These are phyloP conservation scores for Theristicus caerulescens DNA, from an alignment of 2,113 vertebrate genomes.

Conservation along the genomic window DNA sequence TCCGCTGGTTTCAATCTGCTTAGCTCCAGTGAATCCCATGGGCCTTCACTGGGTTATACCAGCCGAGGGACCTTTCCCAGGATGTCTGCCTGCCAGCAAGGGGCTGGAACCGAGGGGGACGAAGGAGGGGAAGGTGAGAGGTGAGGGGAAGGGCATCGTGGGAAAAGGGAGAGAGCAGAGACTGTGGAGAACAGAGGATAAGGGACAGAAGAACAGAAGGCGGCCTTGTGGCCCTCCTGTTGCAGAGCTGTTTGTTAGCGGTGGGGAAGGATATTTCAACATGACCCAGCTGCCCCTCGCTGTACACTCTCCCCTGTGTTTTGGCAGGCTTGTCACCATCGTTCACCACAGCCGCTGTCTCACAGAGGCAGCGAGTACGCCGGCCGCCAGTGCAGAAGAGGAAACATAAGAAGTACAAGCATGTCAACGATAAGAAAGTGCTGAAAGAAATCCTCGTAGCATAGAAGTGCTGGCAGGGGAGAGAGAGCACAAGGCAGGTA, in stretches of 20 bases:
- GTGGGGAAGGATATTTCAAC: not conserved
- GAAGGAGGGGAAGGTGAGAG: not conserved
- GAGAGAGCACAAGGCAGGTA: constrained; percentile 73
- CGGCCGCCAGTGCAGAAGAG: constrained; percentile 73
- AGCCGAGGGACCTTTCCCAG: not conserved
- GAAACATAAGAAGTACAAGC: constrained; percentile 84
- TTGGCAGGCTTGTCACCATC: constrained; percentile 55
- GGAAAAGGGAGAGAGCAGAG: not conserved
- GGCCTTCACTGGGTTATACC: not conserved
- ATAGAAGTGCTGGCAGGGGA: constrained; percentile 68
- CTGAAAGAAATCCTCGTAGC: constrained; percentile 79
- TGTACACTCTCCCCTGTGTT: constrained; percentile 25
- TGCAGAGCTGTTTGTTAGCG: not conserved
- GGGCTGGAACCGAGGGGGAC: not conserved
- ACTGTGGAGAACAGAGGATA: not conserved
- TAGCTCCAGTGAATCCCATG: not conserved
- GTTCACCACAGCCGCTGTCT: constrained; percentile 55
- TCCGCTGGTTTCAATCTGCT: not conserved
- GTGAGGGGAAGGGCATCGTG: not conserved
- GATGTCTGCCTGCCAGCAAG: not conserved
- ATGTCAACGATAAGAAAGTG: constrained; percentile 76
- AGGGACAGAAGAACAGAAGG: not conserved
- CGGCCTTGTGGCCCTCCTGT: not conserved
- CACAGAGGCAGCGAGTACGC: constrained; percentile 64
- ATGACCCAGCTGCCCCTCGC: not conserved